A percentile compares a stretch with the other conserved stretches of the same genome.
These are phyloP conservation scores for Cephalopholis sonnerati DNA, from an alignment of 2,113 vertebrate species.

Conservation along the genomic window DNA sequence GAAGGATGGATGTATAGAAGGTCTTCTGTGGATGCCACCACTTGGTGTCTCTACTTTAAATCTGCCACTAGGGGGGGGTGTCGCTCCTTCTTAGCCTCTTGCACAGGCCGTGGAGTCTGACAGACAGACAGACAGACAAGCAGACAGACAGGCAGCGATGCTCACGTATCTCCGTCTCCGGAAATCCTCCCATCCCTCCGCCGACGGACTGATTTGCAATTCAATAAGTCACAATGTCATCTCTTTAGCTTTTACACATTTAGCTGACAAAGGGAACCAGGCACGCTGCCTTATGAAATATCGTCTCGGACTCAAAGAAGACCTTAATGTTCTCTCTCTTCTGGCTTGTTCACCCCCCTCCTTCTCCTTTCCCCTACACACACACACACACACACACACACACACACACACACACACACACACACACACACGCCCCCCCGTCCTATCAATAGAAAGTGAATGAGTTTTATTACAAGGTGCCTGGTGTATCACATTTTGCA, in stretches of 20 bases:
- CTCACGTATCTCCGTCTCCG: slow-evolving; percentile 59
- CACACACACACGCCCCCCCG: neutral
- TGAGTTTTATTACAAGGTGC: slow-evolving; percentile 48
- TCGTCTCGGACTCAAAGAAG: slow-evolving; percentile 50
- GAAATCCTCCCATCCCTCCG: slow-evolving; percentile 71
- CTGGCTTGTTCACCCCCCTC: slow-evolving; percentile 11
- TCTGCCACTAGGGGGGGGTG: slow-evolving; percentile 75
- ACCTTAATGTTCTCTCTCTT: slow-evolving; percentile 54
- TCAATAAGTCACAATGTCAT: slow-evolving; percentile 82
- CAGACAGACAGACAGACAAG: slow-evolving; percentile 1
- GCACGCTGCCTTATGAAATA: slow-evolving; percentile 65
- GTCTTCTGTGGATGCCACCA: neutral
- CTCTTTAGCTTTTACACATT: slow-evolving; percentile 77
- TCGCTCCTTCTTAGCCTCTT: slow-evolving; percentile 62
- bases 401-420: neutral
- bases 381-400: neutral
- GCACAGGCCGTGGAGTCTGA: neutral
- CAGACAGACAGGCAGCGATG: slow-evolving; percentile 10
- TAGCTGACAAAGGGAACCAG: slow-evolving; percentile 74
- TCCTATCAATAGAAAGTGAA: slow-evolving; percentile 57
- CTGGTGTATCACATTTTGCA: slow-evolving; percentile 34
- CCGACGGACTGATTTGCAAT: slow-evolving; percentile 77
- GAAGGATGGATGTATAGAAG: neutral
- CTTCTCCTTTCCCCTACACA: neutral
- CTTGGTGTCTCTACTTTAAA: slow-evolving; percentile 19